These are phyloP conservation scores for Bagarius yarrelli DNA, from an alignment of 2,113 vertebrate genomes.

Conservation along the genomic window DNA sequence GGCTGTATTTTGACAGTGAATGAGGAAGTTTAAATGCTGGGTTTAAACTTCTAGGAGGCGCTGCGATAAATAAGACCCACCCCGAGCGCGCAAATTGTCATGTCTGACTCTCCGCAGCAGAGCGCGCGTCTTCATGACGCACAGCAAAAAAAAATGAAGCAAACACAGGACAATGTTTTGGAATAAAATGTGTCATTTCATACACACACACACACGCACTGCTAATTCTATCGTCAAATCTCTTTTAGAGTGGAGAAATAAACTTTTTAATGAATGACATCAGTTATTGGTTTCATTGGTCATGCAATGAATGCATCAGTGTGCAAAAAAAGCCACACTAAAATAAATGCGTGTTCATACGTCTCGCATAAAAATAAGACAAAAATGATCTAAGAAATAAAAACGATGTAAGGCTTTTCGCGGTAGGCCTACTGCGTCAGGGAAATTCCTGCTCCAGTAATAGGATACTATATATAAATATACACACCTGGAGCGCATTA, in stretches of 20 bases:
- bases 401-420: not conserved
- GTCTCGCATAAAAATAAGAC: not conserved
- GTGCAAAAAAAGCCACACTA: not conserved
- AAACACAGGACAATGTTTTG: slow-evolving; percentile 6
- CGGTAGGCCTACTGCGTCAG: slow-evolving; percentile 1
- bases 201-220: not conserved
- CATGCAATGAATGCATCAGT: not conserved
- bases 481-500: not conserved
- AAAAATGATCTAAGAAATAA: not conserved
- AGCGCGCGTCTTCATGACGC: slow-evolving; percentile 1
- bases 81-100: slow-evolving; percentile 1
- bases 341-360: not conserved
- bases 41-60: not conserved
- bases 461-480: not conserved
- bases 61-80: slow-evolving; percentile 5
- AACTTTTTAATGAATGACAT: not conserved
- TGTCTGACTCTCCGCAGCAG: slow-evolving; percentile 19
- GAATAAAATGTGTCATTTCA: not conserved
- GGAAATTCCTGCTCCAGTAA: not conserved
- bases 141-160: not conserved
- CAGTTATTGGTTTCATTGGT: not conserved
- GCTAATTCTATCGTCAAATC: not conserved
- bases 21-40: not conserved
- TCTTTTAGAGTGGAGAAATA: too few relatives aligned
- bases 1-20: not conserved